phyloP scores from a whole-genome alignment of 1,140 invertebrate genomes.

The Manduca sexta region DNA sequence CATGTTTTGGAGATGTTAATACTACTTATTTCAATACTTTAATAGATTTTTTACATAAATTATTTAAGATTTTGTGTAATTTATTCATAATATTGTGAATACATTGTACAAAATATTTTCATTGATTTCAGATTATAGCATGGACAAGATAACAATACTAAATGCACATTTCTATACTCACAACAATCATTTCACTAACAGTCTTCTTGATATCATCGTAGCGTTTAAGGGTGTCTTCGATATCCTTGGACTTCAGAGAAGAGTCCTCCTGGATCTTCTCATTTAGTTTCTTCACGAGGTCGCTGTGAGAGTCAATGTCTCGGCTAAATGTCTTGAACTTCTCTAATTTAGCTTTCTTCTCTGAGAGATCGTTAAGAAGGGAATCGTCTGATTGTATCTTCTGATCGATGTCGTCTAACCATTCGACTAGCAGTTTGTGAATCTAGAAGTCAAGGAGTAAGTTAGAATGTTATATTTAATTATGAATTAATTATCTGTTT shows the following conservation, averaged over 20 bases:
- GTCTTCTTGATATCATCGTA: conserved; percentile 80
- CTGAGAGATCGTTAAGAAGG: conserved; percentile 87
- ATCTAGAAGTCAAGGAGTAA: conserved; percentile 45
- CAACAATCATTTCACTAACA: conserved; percentile 77
- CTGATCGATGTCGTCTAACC: conserved; percentile 89
- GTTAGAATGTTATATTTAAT: no score
- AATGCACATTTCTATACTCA: conserved; percentile 64
- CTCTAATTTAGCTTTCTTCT: conserved; percentile 90
- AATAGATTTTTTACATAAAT: no score
- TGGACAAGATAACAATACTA: no score
- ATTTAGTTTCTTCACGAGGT: conserved; percentile 83
- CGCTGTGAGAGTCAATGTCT: conserved; percentile 84
- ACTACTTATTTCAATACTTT: no score
- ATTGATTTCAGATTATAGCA: no score
- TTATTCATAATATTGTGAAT: no score
- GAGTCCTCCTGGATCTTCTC: conserved; percentile 78
- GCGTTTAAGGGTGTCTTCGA: conserved; percentile 79
- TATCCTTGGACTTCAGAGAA: conserved; percentile 79
- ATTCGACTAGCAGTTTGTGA: conserved; percentile 84
- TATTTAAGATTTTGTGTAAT: no score
- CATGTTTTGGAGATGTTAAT: no score
- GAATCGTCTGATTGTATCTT: conserved; percentile 83
- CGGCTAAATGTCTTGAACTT: conserved; percentile 85
- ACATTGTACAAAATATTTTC: no score
- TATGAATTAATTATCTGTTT: no score